Conservation (phyloP, 35 echinoderm and acorn worm genomes). For the Ophioderma brevispina region DNA sequence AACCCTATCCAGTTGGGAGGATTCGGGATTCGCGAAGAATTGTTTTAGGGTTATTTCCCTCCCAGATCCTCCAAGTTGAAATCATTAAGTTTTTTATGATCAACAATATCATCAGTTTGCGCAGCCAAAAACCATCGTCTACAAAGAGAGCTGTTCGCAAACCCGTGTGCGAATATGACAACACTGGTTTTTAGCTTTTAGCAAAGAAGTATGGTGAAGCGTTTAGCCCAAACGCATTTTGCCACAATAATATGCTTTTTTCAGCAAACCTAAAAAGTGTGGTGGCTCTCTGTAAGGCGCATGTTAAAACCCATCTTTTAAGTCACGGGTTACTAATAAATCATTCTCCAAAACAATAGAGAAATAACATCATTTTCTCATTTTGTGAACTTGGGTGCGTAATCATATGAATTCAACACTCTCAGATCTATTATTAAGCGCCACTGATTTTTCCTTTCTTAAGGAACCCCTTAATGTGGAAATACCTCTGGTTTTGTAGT, state of each 20-base stretch:
- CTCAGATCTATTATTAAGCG: constrained; percentile 13
- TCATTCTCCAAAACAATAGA: constrained; percentile 1
- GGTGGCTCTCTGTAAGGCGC: neutral
- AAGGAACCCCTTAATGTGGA: neutral
- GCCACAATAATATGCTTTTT: neutral
- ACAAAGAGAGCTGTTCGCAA: constrained; percentile 7
- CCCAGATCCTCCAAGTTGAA: too few species aligned
- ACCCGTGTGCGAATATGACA: constrained; percentile 11
- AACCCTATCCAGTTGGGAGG: too few species aligned
- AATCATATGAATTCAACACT: neutral
- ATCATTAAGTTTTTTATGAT: too few species aligned
- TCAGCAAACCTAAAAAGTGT: constrained; percentile 15
- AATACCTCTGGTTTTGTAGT: neutral
- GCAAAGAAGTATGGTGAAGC: constrained; percentile 26
- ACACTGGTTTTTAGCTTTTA: neutral
- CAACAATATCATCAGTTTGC: neutral
- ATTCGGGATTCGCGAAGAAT: too few species aligned
- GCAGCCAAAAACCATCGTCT: constrained; percentile 26
- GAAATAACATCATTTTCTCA: constrained; percentile 20
- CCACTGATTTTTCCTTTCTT: neutral
- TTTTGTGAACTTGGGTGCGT: neutral
- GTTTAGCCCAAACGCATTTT: constrained; percentile 8
- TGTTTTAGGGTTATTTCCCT: too few species aligned
- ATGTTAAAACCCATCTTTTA: neutral
- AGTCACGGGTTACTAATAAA: neutral